Conservation (phyloP, 2,888 invertebrate species). For the Rutpela maculata region DNA sequence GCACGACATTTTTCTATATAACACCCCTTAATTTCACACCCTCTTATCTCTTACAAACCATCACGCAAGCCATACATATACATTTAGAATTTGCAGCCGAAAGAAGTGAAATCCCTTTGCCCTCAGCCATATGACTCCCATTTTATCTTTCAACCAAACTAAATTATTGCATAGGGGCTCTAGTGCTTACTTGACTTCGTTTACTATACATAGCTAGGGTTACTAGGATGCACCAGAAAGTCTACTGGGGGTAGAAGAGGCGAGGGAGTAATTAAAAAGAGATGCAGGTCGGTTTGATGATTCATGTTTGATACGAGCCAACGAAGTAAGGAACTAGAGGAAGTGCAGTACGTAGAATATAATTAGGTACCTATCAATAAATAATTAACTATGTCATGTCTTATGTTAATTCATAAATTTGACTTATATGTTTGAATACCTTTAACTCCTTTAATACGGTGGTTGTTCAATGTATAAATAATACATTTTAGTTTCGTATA, state of each 20-base stretch:
- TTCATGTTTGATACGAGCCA: conserved; percentile 26
- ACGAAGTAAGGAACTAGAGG: conserved; percentile 32
- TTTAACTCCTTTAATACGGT: no score
- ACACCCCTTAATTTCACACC: conserved; percentile 43
- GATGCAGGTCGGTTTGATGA: conserved; percentile 40
- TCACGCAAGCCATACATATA: conserved; percentile 49
- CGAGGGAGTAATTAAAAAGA: conserved; percentile 48
- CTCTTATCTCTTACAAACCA: conserved; percentile 49
- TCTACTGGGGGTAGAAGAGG: conserved; percentile 50
- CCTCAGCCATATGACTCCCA: conserved; percentile 49
- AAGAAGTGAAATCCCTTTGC: conserved; percentile 41
- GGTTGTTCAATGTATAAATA: no score
- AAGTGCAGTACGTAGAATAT: neutral
- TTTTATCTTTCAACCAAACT: conserved; percentile 51
- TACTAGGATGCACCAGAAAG: conserved; percentile 47
- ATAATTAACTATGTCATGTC: no score
- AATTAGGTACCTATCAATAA: no score
- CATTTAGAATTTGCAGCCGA: conserved; percentile 40
- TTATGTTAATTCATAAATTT: no score
- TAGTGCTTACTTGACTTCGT: conserved; percentile 44
- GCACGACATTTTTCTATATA: conserved; percentile 22
- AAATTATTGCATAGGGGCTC: conserved; percentile 53
- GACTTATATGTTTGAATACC: no score
- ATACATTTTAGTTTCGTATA: no score
- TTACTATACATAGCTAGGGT: conserved; percentile 41